Evolutionary conservation across 2,113 vertebrate species (phyloP), one percentile per base, ranked within the genome.

Genomic region (Scalopus aquaticus): DNA sequence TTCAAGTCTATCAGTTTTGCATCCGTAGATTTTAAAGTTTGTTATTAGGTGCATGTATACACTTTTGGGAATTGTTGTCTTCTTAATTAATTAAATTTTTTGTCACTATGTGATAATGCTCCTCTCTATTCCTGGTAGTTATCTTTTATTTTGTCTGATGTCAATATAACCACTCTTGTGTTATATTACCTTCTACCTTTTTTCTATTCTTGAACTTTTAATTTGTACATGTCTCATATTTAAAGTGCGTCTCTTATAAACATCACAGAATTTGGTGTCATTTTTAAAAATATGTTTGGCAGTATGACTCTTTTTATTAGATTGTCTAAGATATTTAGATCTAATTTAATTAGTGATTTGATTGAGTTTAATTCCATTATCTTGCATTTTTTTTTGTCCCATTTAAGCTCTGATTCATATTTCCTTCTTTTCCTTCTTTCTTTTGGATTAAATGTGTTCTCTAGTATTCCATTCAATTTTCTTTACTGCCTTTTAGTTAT

Each of bases 121-220:
- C 35, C 9, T 46, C 65, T 88, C 58, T 65, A 56, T 32, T 17
- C 12, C 16, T 83, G 9, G 9, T 54, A 78, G 65, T 88, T 83
- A 44, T 88, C 65, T 28, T 73, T 91, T 44, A 88, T 22, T 95
- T 60, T 77, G 42, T 51, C 39, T 82, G 56, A 64, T 82, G 85
- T 70, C 70, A 86, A 70, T 91, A 87, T 32, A 54, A 49, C 30
- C 16, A 87, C 35, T 69, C 24, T 39, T 44, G 3, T 74, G 49
- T 90, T 80, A 51, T 51, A 51, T 51, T 51, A 51, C 49, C 13
- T 51, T 13, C 17, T 51, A 51, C 49, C 13, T 51, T 51, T 46
- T 51, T 77, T 82, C 65, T 64, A 37, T 54, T 72, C 12, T 79
- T 89, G 87, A 58, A 37, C 60, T 81, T 83, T 88, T 69, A 78